These are phyloP conservation scores for Ophonus ardosiacus DNA, from an alignment of 2,888 invertebrate species.

Conservation along the genomic window DNA sequence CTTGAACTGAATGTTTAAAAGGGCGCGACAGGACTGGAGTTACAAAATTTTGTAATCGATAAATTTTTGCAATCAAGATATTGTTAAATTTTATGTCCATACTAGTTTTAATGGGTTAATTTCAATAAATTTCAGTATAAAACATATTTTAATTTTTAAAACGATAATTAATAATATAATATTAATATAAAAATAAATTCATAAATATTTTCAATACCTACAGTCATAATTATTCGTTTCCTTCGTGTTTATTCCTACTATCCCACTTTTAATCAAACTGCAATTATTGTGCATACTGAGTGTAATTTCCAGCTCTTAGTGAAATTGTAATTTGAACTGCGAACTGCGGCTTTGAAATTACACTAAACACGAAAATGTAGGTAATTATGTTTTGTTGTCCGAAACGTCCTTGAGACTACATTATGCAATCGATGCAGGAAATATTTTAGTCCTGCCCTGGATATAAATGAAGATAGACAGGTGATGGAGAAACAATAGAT, in stretches of 20 bases:
- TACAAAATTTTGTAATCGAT: neutral
- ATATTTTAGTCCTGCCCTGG: neutral
- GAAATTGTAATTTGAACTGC: neutral
- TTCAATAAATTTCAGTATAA: too few relatives aligned
- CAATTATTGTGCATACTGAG: neutral
- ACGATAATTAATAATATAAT: too few relatives aligned
- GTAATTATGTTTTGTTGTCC: neutral
- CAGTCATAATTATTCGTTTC: neutral
- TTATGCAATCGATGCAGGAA: conserved; percentile 47
- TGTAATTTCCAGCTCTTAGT: too few relatives aligned
- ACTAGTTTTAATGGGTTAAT: neutral
- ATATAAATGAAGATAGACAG: neutral
- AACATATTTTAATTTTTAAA: too few relatives aligned
- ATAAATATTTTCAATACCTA: too few relatives aligned
- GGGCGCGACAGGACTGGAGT: neutral
- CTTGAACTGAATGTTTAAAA: conserved; percentile 7
- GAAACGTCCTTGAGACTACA: conserved; percentile 30
- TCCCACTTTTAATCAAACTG: neutral
- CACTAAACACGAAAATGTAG: conserved; percentile 44
- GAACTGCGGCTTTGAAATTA: conserved; percentile 39
- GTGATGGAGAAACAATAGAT: neutral
- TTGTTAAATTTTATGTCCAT: neutral
- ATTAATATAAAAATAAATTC: too few relatives aligned
- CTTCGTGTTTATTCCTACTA: neutral
- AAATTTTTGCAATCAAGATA: neutral